Base-by-base conservation (phyloP, 2,888 invertebrate species). In the Encarsia formosa region DNA sequence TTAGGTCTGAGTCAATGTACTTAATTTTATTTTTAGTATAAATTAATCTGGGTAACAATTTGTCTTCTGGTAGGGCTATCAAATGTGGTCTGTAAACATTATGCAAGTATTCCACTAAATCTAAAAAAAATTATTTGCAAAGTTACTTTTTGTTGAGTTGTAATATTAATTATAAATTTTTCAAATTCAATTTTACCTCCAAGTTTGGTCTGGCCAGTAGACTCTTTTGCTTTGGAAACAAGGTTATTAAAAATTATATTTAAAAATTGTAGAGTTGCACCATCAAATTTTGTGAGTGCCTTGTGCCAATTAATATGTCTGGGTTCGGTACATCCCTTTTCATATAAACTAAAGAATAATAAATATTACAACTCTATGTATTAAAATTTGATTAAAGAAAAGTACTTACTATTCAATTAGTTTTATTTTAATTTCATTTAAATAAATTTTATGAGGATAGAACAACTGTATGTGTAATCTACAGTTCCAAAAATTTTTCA, bases 401-500 rank as follows among this genome's bases (percentile, higher is more conserved):
- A 38, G 16, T 50, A 64, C 66, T 64, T 54, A 70, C 70, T 65
- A 66, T 59, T 69, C 66, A 40, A 71, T 71, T 31, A 71, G 45
- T 54, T 63, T 61, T 44, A 71, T 65, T 52, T 65, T 70, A 9
- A 68, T 57, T 39, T 67, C 63, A 41, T 61, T 68, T 15, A 64
- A 49, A 48, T 62, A 67, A 42, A 71, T 59, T 2, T 62, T 59
- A 19, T 59, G 31, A 8, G 60, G 42, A 49, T 61, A 65, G 48
- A 68, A 72, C 20, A 72, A 52, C 54, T 72, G 72, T 54, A 68
- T 22, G 31, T 72, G 72, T 23, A 72, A 57, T 18, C 62, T 64
- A 5, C 37, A 4, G 11, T 53, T 49, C 72, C 72, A 72, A 49
- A 66, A 65, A 4, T 46, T 31, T 46, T 58, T 61, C 13, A 72